A percentile compares a stretch with the other conserved stretches of the same genome.
phyloP scores from a whole-genome alignment of 30 jellyfish, hydroid and myxozoan genomes.

The Rhopilema esculentum region DNA sequence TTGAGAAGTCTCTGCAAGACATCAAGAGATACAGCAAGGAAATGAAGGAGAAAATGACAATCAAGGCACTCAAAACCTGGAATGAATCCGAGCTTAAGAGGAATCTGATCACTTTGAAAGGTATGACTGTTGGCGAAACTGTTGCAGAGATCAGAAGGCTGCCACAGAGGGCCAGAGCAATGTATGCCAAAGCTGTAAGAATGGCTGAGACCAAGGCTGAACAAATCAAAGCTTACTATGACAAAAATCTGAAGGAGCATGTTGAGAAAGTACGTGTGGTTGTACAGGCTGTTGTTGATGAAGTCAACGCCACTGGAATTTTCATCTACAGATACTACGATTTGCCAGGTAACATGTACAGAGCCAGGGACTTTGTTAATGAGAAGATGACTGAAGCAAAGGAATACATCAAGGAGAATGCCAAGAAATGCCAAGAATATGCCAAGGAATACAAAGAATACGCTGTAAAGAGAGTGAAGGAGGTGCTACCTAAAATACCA shows the following conservation, averaged over 20 bases:
- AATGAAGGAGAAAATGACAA: slow-evolving; percentile 41
- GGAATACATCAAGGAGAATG: slow-evolving; percentile 32
- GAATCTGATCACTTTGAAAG: slow-evolving; percentile 62
- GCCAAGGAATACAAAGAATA: slow-evolving; percentile 42
- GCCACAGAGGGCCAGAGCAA: slow-evolving; percentile 69
- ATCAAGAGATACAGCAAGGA: slow-evolving; percentile 61
- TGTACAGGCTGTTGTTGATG: slow-evolving; percentile 60
- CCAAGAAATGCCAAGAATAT: slow-evolving; percentile 43
- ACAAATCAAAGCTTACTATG: slow-evolving; percentile 36
- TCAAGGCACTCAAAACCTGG: slow-evolving; percentile 70
- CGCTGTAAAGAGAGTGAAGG: slow-evolving; percentile 28
- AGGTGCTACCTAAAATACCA: slow-evolving; percentile 59
- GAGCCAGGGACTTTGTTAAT: slow-evolving; percentile 30
- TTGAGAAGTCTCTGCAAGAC: slow-evolving; percentile 47
- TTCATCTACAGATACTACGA: slow-evolving; percentile 77
- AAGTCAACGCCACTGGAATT: slow-evolving; percentile 70
- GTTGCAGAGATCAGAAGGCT: slow-evolving; percentile 81
- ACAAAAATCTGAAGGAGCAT: slow-evolving; percentile 37
- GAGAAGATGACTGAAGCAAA: slow-evolving; percentile 9
- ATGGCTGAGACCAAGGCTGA: slow-evolving; percentile 20
- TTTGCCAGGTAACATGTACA: slow-evolving; percentile 60
- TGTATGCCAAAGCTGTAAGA: slow-evolving; percentile 43
- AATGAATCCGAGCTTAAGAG: slow-evolving; percentile 58
- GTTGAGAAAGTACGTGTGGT: slow-evolving; percentile 42
- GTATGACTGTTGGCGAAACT: slow-evolving; percentile 94